phyloP scores from a whole-genome alignment of 2,888 invertebrate genomes.

The Eupithecia subfuscata region DNA sequence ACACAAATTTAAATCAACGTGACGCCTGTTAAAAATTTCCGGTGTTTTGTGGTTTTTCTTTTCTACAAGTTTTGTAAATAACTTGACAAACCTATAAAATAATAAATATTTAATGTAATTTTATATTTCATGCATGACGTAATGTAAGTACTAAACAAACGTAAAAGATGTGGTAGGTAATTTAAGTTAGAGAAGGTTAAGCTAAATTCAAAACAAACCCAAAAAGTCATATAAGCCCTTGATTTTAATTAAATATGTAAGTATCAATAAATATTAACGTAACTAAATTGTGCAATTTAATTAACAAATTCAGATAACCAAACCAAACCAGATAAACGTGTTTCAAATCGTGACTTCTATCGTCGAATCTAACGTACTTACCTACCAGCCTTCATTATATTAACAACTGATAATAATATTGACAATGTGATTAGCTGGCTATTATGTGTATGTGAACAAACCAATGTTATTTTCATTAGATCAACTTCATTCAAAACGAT shows the following conservation, averaged over 20 bases:
- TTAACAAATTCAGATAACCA: slow-evolving; percentile 30
- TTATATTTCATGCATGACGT: too few relatives aligned
- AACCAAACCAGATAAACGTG: slow-evolving; percentile 32
- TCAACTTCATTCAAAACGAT: slow-evolving; percentile 48
- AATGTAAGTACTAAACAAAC: neutral
- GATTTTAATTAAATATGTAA: neutral
- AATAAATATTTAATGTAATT: too few relatives aligned
- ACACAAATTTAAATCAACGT: neutral
- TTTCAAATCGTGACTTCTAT: slow-evolving; percentile 42
- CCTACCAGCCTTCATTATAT: slow-evolving; percentile 43
- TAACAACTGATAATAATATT: slow-evolving; percentile 58
- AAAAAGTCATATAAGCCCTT: neutral
- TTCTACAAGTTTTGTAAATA: too few relatives aligned
- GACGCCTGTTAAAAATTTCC: too few relatives aligned
- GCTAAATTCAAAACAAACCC: neutral
- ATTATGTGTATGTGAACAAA: slow-evolving; percentile 38
- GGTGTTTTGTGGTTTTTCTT: too few relatives aligned
- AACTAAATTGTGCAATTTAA: slow-evolving; percentile 25
- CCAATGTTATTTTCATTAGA: slow-evolving; percentile 53
- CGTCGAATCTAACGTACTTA: slow-evolving; percentile 35
- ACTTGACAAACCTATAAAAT: too few relatives aligned
- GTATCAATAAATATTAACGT: slow-evolving; percentile 6
- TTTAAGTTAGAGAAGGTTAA: neutral
- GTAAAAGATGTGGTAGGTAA: neutral
- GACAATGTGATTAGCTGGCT: slow-evolving; percentile 52